A percentile compares a stretch with the other conserved stretches of the same genome.
phyloP scores from a whole-genome alignment of 2,888 invertebrate genomes.

The Asteroscopus sphinx region DNA sequence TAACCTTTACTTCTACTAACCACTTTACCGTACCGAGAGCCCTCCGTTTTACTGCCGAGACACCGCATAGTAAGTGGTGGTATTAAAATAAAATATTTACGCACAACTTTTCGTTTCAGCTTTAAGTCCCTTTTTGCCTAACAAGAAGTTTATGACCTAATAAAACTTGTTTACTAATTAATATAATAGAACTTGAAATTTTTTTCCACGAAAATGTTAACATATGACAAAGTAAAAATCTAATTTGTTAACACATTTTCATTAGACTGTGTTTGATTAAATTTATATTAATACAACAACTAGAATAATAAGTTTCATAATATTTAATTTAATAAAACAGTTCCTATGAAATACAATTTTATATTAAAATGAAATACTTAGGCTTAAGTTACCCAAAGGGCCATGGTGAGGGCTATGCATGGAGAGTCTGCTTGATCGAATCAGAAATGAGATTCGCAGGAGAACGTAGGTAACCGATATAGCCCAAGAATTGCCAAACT shows the following conservation, averaged over 20 bases:
- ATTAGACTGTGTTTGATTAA: neutral
- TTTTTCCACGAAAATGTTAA: neutral
- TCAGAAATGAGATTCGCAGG: too few species aligned
- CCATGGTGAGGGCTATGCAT: too few species aligned
- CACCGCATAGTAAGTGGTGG: constrained; percentile 38
- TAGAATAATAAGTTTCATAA: too few species aligned
- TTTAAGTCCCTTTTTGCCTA: constrained; percentile 27
- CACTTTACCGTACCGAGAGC: constrained; percentile 50
- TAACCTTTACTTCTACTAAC: constrained; percentile 32
- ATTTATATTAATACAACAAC: neutral
- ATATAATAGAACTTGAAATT: constrained; percentile 16
- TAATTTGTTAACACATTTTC: neutral
- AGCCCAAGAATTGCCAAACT: too few species aligned
- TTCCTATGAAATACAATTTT: too few species aligned
- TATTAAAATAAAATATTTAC: constrained; percentile 51
- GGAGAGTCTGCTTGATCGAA: too few species aligned
- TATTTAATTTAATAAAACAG: too few species aligned
- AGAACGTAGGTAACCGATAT: too few species aligned
- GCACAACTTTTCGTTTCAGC: constrained; percentile 34
- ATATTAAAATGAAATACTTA: too few species aligned
- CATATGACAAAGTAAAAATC: neutral
- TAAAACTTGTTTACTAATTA: constrained; percentile 35
- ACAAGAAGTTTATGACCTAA: constrained; percentile 36
- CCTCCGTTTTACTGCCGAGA: constrained; percentile 52
- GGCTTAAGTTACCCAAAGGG: too few species aligned